Evolutionary conservation across 2,797 vertebrate genomes (phyloP).

Genomic region (Molothrus aeneus): DNA sequence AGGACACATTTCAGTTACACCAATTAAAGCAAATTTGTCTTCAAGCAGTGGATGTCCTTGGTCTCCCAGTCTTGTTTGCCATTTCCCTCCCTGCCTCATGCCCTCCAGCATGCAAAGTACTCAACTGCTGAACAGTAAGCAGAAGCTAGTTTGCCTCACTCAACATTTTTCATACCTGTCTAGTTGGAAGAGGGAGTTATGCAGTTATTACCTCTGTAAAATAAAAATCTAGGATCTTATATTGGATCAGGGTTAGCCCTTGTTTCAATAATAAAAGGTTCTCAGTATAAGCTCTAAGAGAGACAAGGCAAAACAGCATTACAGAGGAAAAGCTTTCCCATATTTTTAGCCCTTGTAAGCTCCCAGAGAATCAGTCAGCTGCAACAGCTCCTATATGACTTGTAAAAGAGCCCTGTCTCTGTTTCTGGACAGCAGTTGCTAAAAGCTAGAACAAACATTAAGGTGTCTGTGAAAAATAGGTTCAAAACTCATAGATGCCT

Average conservation of each 20-base stretch:
- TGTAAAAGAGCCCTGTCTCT: neutral
- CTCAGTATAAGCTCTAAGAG: neutral
- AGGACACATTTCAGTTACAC: slow-evolving; percentile 25
- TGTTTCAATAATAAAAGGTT: neutral
- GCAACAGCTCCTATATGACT: neutral
- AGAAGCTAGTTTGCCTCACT: neutral
- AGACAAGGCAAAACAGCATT: neutral
- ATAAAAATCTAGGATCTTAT: neutral
- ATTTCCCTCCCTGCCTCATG: neutral
- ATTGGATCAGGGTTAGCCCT: neutral
- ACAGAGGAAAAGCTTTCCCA: neutral
- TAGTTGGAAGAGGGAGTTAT: neutral
- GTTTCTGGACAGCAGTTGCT: neutral
- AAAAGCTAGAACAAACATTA: neutral
- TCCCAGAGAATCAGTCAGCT: neutral
- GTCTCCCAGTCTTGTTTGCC: neutral
- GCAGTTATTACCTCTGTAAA: neutral
- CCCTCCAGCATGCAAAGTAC: neutral
- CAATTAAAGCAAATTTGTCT: slow-evolving; percentile 24
- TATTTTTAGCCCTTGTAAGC: neutral
- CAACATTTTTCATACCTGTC: neutral
- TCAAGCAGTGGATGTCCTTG: slow-evolving; percentile 31
- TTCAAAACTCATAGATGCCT: neutral
- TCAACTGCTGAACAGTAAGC: neutral
- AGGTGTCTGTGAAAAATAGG: neutral